Conservation (phyloP, 2,113 vertebrate species). For the Anser brachyrhynchus region DNA sequence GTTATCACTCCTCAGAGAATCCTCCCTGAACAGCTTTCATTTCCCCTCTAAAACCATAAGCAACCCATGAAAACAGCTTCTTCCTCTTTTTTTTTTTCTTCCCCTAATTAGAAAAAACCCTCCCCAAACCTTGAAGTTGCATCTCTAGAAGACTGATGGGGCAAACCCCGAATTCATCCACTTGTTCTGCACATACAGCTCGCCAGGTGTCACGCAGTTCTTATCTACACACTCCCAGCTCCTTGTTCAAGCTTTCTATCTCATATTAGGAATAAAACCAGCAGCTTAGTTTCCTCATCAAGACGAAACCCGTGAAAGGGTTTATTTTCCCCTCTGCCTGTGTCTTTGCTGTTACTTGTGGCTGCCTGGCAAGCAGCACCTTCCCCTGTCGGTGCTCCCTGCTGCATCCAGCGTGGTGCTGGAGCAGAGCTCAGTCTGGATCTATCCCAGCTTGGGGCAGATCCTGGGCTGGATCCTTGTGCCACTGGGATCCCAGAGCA, state of each 20-base stretch:
- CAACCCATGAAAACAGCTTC: background rate
- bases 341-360: background rate
- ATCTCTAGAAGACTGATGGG: background rate
- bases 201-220: background rate
- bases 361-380: background rate
- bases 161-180: background rate
- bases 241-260: background rate
- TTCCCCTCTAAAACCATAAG: background rate
- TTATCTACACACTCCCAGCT: background rate
- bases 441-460: background rate
- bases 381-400: background rate
- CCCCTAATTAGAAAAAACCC: background rate
- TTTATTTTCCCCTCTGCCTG: background rate
- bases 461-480: background rate
- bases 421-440: background rate
- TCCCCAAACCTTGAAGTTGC: background rate
- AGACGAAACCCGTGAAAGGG: background rate
- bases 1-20: background rate
- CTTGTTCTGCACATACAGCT: background rate
- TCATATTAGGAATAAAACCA: background rate
- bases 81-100: background rate
- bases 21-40: background rate
- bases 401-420: fast-evolving
- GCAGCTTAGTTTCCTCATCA: background rate
- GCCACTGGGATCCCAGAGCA: background rate